Percentiles rank a stretch among this genome's conserved stretches.
Evolutionary conservation across 2,888 invertebrate genomes (phyloP).

Genomic region (Acronicta leporina): DNA sequence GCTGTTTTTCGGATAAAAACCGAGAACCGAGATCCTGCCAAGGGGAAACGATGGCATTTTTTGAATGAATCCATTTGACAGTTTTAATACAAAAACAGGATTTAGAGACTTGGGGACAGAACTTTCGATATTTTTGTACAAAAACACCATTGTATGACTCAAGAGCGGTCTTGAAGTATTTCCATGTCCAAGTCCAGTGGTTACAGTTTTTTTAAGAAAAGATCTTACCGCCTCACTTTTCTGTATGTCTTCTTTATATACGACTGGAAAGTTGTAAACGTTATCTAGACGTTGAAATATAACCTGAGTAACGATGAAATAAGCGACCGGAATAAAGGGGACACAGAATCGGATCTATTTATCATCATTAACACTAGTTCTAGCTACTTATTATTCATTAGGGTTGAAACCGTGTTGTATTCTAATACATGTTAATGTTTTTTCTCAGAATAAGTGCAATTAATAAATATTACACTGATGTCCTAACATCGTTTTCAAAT

Average conservation of each 20-base stretch:
- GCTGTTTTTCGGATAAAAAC: no score
- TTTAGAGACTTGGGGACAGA: no score
- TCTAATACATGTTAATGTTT: background rate
- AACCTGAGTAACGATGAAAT: conserved; percentile 41
- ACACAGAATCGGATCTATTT: conserved; percentile 59
- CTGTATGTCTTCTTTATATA: background rate
- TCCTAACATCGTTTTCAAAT: background rate
- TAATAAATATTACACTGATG: no score
- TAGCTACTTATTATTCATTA: conserved; percentile 40
- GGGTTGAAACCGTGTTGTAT: conserved; percentile 32
- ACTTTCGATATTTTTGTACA: conserved; percentile 8
- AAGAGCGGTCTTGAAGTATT: no score
- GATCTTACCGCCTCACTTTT: background rate
- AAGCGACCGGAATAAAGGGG: conserved; percentile 47
- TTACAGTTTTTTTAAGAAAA: no score
- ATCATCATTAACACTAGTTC: conserved; percentile 62
- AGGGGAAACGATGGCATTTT: no score
- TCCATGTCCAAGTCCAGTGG: no score
- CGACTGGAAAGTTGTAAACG: conserved; percentile 21
- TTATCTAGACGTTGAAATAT: conserved; percentile 29
- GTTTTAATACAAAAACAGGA: no score
- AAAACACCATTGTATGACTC: no score
- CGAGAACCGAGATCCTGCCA: no score
- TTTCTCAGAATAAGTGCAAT: no score
- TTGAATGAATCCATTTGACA: no score